Evolutionary conservation across 1,140 invertebrate species (phyloP), one percentile per base, ranked within the genome.

Genomic region (Bombus affinis): DNA sequence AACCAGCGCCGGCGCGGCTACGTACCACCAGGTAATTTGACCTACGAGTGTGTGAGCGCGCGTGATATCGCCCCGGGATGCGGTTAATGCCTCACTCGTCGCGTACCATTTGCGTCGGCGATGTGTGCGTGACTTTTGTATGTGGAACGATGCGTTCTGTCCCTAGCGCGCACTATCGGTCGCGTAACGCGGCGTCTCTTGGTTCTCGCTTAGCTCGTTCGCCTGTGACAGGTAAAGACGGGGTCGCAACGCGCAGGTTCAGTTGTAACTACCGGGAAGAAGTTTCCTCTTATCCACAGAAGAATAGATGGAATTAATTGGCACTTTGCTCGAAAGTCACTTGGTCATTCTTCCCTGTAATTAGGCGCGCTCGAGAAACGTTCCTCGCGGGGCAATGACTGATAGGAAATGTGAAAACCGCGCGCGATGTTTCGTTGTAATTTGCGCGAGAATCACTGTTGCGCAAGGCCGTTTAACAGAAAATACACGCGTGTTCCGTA

Each of bases 341-440:
- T 80, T 70, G 78, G 65, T 80, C 78, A 70, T 80, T 44, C 65
- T 70, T 22, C 15, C 35, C n/a, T 62, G 78, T 80, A 80, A 80
- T 80, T 80, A 80, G 44, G 44, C 78, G 42, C 25, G 65, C 22
- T n/a, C 65, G 65, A 39, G 53, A 3, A 35, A 28, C 59, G 32
- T 32, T 42, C 25, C 47, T 22, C 32, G 2, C 10, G 35, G 44
- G 9, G 42, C 44, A 70, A 53, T n/a, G 78, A 70, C 65, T 80
- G 44, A 42, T 4, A 25, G 80, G 10, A 81, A 73, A 81, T 62
- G 78, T 25, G 78, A 28, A 80, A 80, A 70, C 3, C 44, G 5
- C 25, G 39, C 13, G 13, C 3, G 18, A 32, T 5, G 78, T 28
- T 80, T 22, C 35, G 6, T 39, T n/a, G 65, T 70, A 37, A 37